Percentiles rank a stretch among this genome's conserved stretches.
These are phyloP conservation scores for Bos javanicus DNA, from an alignment of 2,113 vertebrate genomes.

Conservation along the genomic window DNA sequence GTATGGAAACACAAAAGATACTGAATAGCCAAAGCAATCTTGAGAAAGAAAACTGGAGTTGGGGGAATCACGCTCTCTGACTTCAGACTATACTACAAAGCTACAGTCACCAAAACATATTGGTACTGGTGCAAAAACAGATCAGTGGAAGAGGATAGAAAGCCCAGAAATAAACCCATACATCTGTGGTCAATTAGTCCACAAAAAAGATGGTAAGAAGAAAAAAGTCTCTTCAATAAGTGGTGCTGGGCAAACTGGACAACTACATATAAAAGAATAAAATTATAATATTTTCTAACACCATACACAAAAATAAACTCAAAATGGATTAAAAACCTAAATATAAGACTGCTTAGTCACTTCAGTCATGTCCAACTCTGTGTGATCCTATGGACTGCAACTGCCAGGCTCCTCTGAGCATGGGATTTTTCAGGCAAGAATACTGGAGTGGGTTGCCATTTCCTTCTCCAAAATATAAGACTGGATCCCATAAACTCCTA, in stretches of 20 bases:
- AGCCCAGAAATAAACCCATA: neutral
- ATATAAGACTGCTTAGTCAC: neutral
- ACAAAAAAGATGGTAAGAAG: neutral
- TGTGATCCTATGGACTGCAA: neutral
- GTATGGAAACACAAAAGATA: neutral
- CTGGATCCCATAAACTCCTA: neutral
- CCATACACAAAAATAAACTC: neutral
- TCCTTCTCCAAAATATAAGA: neutral
- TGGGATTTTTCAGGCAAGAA: neutral
- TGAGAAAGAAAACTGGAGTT: neutral
- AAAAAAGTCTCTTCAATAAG: neutral
- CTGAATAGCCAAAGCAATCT: neutral
- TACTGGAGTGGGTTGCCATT: neutral
- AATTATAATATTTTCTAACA: neutral
- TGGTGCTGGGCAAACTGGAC: neutral
- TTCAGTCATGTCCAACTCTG: neutral
- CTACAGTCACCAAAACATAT: neutral
- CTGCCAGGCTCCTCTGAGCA: neutral
- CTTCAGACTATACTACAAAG: neutral
- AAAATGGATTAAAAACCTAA: neutral
- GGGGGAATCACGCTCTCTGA: neutral
- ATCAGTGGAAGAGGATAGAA: neutral
- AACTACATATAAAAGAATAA: neutral
- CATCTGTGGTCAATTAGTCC: neutral
- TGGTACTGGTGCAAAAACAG: neutral